Percentiles rank a stretch among this genome's conserved stretches.
These are phyloP conservation scores for Drosophila asahinai DNA, from an alignment of 1,140 invertebrate species.

Conservation along the genomic window DNA sequence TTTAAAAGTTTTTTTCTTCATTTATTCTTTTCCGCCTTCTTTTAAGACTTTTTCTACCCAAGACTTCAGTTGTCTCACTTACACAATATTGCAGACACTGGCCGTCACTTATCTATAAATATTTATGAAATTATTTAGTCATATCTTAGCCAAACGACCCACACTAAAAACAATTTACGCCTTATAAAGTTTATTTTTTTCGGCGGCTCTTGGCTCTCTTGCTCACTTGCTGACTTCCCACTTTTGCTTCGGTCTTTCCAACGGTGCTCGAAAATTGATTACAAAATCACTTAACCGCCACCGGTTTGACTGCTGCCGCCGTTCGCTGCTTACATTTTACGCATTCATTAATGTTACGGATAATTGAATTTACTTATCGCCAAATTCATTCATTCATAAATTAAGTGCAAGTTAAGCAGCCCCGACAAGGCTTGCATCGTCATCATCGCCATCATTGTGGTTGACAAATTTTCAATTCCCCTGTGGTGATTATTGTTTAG, in stretches of 20 bases:
- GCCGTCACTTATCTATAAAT: slow-evolving; percentile 60
- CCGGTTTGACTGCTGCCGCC: slow-evolving; percentile 45
- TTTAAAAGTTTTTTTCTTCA: too few species aligned
- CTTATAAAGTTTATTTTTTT: slow-evolving; percentile 54
- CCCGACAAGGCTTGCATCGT: slow-evolving; percentile 16
- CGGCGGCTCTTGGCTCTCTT: not conserved
- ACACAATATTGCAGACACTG: slow-evolving; percentile 6
- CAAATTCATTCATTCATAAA: slow-evolving; percentile 76
- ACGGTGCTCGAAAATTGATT: slow-evolving; percentile 63
- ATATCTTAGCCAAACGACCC: slow-evolving; percentile 63
- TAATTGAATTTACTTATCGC: slow-evolving; percentile 84
- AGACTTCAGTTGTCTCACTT: slow-evolving; percentile 16
- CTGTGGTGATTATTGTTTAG: slow-evolving; percentile 27
- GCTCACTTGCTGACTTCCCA: slow-evolving; percentile 37
- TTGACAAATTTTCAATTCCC: slow-evolving; percentile 42
- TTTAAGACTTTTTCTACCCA: not conserved
- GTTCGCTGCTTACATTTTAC: slow-evolving; percentile 77
- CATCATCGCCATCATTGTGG: slow-evolving; percentile 9
- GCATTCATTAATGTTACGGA: slow-evolving; percentile 80
- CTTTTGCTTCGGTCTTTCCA: slow-evolving; percentile 17
- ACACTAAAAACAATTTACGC: slow-evolving; percentile 65
- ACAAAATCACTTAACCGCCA: slow-evolving; percentile 64
- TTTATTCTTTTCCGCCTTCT: not conserved
- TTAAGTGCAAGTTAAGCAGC: slow-evolving; percentile 61
- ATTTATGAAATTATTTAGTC: slow-evolving; percentile 74